Evolutionary conservation across 2,113 vertebrate genomes (phyloP).

Genomic region (Lathamus discolor): DNA sequence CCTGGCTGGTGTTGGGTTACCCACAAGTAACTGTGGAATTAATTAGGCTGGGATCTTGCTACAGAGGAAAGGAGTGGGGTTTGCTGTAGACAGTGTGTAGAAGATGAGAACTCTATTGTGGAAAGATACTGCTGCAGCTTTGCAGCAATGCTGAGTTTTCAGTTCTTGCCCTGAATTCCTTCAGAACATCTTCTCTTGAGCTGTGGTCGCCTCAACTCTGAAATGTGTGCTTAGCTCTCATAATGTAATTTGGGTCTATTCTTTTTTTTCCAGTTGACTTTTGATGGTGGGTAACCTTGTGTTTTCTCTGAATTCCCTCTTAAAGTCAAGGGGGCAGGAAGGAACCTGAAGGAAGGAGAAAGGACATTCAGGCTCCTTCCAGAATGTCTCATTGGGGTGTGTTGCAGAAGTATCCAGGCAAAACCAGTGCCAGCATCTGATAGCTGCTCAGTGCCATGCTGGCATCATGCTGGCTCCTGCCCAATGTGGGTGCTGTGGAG

Average conservation of each 20-base stretch:
- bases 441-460: neutral
- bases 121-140: neutral
- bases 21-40: neutral
- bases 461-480: neutral
- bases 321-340: neutral
- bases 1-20: neutral
- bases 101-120: neutral
- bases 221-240: neutral
- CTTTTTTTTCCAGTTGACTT: neutral
- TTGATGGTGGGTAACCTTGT: neutral
- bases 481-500: neutral
- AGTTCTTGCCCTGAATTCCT: neutral
- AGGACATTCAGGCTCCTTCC: neutral
- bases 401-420: neutral
- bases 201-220: neutral
- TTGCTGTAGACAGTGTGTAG: neutral
- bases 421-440: neutral
- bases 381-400: accelerated
- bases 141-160: neutral
- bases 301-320: neutral
- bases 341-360: neutral
- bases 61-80: neutral
- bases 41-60: neutral
- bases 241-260: neutral
- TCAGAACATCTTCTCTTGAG: neutral